Percentiles rank a stretch among this genome's conserved stretches.
These are phyloP conservation scores for Platygyra sinensis DNA, from an alignment of 64 coral and sea anemone genomes.

Conservation along the genomic window DNA sequence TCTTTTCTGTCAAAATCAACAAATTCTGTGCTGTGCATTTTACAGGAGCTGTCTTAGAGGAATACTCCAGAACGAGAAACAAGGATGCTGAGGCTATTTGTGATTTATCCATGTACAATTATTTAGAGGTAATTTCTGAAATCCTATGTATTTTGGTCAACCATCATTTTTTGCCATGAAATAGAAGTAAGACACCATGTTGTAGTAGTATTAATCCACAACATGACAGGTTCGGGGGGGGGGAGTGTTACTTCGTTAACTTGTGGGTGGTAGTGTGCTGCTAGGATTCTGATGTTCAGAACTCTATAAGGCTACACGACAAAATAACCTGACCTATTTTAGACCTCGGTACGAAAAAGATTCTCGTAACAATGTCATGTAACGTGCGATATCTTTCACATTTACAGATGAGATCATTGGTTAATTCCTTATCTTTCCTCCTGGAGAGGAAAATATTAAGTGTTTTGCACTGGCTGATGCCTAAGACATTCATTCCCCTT, in stretches of 20 bases:
- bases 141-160: too few relatives aligned
- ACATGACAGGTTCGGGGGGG: too few relatives aligned
- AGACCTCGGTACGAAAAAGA: background rate
- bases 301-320: too few relatives aligned
- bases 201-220: too few relatives aligned
- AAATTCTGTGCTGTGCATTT: background rate
- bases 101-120: conserved; percentile 62
- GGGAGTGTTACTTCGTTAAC: too few relatives aligned
- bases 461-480: conserved; percentile 85
- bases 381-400: background rate
- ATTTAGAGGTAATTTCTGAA: conserved; percentile 23
- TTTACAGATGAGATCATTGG: conserved; percentile 89
- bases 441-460: conserved; percentile 68
- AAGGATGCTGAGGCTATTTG: conserved; percentile 48
- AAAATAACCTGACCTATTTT: too few relatives aligned
- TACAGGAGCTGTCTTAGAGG: conserved; percentile 19
- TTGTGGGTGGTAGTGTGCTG: too few relatives aligned
- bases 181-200: too few relatives aligned
- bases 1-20: too few relatives aligned
- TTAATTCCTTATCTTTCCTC: conserved; percentile 74
- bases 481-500: conserved; percentile 79
- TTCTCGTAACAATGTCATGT: background rate
- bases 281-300: too few relatives aligned
- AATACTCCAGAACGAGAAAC: conserved; percentile 34
- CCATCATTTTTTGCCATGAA: too few relatives aligned